Evolutionary conservation across 2,113 vertebrate species (phyloP), one percentile per base, ranked within the genome.

Genomic region (Sebastes fasciatus): DNA sequence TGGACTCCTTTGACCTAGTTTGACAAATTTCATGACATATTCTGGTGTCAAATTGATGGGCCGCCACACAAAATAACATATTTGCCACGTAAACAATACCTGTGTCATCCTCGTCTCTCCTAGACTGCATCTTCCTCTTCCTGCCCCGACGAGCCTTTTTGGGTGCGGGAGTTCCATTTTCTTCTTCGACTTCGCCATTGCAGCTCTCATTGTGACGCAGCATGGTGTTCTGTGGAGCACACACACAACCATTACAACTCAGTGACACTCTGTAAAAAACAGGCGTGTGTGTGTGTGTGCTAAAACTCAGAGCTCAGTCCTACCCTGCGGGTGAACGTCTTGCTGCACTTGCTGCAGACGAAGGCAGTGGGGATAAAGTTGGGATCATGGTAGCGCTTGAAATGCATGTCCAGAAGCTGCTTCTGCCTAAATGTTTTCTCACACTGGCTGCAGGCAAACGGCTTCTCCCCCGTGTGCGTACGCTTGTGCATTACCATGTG

Each of bases 401-500:
- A 99, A 92, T 99, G 98, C 98, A 99, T 99, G 87, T 99, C 98
- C 0, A 99, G 95, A 17, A 99, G 97, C 92, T 99, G 98, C 83
- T 99, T 99, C 96, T 99, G 98, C 12, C 98, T 96, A 92, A 99
- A 99, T 1, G 98, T 99, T 93, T 99, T 99, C 65, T 99, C 98
- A 88, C 98, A 99, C 93, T 98, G 97, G 93, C 95, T 98, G 88
- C 98, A 99, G 89, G 97, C 96, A 0, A 99, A 99, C 68, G 98
- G 98, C 95, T 99, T 99, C 95, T 99, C 98, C 61, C 98, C 98
- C 0, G 98, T 99, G 89, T 99, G 98, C 6, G 98, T 99, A 63
- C 98, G 95, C 90, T 97, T 98, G 82, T 99, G 98, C 98, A 99
- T 99, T 79, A 99, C 97, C 98, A 99, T 99, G 93, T 99, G 98